Conservation (phyloP, 2,113 vertebrate species). For the Xyrauchen texanus region DNA sequence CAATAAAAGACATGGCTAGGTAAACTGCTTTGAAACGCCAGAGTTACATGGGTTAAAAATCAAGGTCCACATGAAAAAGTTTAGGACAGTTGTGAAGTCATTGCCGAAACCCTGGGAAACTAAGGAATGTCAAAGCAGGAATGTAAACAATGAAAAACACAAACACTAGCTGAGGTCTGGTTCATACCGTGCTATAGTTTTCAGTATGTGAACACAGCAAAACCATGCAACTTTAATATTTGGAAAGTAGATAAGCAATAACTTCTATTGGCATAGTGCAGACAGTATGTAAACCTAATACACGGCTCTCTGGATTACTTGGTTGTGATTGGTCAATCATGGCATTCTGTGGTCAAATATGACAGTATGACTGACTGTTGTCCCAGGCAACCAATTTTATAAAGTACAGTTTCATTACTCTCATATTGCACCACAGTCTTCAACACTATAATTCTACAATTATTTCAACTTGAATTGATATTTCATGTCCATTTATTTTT, state of each 20-base stretch:
- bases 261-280: neutral
- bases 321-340: too few species aligned
- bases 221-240: neutral
- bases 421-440: too few species aligned
- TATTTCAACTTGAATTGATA: too few species aligned
- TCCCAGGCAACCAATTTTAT: too few species aligned
- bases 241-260: neutral
- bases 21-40: neutral
- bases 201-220: neutral
- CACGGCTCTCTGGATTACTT: too few species aligned
- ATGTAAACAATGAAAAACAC: conserved; percentile 51
- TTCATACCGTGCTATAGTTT: conserved; percentile 29
- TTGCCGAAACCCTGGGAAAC: conserved; percentile 41
- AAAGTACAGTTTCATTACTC: too few species aligned
- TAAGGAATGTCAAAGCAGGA: conserved; percentile 42
- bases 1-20: conserved; percentile 2
- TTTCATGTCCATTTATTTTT: too few species aligned
- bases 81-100: neutral
- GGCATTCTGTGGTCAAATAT: too few species aligned
- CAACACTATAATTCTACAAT: too few species aligned
- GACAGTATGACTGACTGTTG: too few species aligned
- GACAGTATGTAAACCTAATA: too few species aligned
- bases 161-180: conserved; percentile 31
- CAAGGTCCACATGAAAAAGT: neutral
- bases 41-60: neutral